Evolutionary conservation across 37 sponge, comb jelly and placozoan genomes (phyloP).

Genomic region (Hexactinellida sp.): DNA sequence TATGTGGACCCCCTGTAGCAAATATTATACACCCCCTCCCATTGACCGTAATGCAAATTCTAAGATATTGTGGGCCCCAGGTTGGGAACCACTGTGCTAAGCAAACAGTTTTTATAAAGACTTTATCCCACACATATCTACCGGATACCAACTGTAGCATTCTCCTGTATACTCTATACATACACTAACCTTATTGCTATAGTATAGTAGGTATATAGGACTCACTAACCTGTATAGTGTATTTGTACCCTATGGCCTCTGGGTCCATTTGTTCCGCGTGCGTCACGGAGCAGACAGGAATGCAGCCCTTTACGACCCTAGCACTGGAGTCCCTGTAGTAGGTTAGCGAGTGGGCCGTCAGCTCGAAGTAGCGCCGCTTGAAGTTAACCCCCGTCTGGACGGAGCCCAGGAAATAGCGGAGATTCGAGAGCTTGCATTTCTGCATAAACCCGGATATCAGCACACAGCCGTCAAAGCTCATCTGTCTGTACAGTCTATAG

Average conservation of each 20-base stretch:
- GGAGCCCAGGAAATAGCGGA: neutral
- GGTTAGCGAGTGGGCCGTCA: neutral
- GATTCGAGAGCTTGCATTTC: neutral
- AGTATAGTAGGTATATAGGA: neutral
- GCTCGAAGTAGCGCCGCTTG: neutral
- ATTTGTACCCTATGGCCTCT: slow-evolving; percentile 58
- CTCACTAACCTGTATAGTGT: slow-evolving; percentile 60
- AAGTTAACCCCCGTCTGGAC: neutral
- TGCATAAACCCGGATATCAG: neutral
- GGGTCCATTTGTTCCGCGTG: slow-evolving; percentile 73
- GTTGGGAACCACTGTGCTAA: no score
- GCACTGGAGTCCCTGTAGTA: neutral
- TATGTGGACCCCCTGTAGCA: no score
- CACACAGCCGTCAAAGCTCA: neutral
- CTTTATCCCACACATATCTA: no score
- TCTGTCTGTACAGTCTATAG: neutral
- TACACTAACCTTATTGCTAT: no score
- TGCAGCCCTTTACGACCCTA: slow-evolving; percentile 18
- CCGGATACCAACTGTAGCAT: no score
- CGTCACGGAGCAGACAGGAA: slow-evolving; percentile 54
- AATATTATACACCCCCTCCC: no score
- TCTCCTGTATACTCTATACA: no score
- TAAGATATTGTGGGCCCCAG: no score
- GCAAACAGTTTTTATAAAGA: no score
- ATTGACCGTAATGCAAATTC: no score